phyloP scores from a whole-genome alignment of 30 jellyfish, hydroid and myxozoan genomes.

The Aurelia coerulea region DNA sequence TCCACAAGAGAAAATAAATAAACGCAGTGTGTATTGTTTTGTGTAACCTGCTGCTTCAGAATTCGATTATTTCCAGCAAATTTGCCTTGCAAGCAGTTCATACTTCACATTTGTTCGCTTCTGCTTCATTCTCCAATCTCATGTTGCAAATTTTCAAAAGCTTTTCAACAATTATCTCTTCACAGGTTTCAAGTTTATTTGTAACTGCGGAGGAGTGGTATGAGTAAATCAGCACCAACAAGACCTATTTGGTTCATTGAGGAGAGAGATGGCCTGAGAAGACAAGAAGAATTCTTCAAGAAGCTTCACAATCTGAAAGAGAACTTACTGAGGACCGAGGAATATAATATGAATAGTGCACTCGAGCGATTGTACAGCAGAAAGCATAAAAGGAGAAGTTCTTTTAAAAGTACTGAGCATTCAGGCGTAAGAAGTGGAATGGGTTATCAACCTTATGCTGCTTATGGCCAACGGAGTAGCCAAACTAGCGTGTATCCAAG shows the following conservation, averaged over 20 bases:
- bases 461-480: neutral
- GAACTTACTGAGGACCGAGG: constrained; percentile 4
- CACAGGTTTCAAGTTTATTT: too few relatives aligned
- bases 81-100: too few relatives aligned
- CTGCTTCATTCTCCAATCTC: too few relatives aligned
- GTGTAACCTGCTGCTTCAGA: too few relatives aligned
- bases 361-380: constrained; percentile 31
- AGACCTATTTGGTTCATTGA: constrained; percentile 24
- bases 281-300: constrained; percentile 22
- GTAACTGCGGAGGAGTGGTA: neutral
- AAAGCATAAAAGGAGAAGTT: neutral
- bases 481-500: neutral
- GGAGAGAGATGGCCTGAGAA: constrained; percentile 6
- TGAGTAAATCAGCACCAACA: constrained; percentile 38
- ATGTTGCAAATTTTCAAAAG: too few relatives aligned
- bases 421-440: neutral
- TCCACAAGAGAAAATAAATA: too few relatives aligned
- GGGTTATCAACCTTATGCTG: neutral
- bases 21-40: too few relatives aligned
- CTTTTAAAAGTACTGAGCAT: neutral
- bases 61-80: too few relatives aligned
- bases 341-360: constrained; percentile 23
- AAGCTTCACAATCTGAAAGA: constrained; percentile 33
- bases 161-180: too few relatives aligned
- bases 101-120: too few relatives aligned